These are phyloP conservation scores for Pangasianodon hypophthalmus DNA, from an alignment of 2,113 vertebrate species.

Conservation along the genomic window DNA sequence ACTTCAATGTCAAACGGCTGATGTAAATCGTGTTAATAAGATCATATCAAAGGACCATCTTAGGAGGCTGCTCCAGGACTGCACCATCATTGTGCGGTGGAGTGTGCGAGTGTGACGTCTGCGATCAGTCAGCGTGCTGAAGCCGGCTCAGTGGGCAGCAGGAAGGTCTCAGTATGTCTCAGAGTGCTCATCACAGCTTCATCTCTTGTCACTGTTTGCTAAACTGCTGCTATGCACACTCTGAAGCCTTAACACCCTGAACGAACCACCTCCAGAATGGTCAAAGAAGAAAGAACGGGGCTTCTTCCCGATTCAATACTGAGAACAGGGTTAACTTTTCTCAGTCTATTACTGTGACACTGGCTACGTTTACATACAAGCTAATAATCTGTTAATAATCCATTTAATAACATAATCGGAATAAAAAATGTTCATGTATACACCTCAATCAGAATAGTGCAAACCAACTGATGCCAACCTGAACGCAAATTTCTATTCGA, in stretches of 20 bases:
- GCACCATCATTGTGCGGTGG: constrained; percentile 46
- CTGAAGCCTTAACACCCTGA: not conserved
- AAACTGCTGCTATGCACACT: not conserved
- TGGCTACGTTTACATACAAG: not conserved
- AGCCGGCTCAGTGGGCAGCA: constrained; percentile 2
- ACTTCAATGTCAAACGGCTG: not conserved
- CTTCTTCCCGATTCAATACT: not conserved
- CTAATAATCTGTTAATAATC: not conserved
- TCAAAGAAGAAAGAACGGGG: not conserved
- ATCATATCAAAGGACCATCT: not conserved
- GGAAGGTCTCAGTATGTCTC: constrained; percentile 9
- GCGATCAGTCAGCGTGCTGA: constrained; percentile 35
- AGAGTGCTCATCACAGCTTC: constrained; percentile 24
- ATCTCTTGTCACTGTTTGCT: constrained; percentile 23
- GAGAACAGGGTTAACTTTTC: not conserved
- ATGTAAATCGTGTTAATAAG: not conserved
- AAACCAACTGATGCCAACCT: not conserved
- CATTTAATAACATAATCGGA: not conserved
- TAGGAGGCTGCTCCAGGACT: constrained; percentile 40
- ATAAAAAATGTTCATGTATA: not conserved
- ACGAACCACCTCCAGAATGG: not conserved
- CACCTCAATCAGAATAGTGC: not conserved
- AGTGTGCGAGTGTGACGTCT: constrained; percentile 57
- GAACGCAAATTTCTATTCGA: not conserved
- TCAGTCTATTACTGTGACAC: not conserved